Conservation (phyloP, 2,113 vertebrate species). For the Neotoma lepida region DNA sequence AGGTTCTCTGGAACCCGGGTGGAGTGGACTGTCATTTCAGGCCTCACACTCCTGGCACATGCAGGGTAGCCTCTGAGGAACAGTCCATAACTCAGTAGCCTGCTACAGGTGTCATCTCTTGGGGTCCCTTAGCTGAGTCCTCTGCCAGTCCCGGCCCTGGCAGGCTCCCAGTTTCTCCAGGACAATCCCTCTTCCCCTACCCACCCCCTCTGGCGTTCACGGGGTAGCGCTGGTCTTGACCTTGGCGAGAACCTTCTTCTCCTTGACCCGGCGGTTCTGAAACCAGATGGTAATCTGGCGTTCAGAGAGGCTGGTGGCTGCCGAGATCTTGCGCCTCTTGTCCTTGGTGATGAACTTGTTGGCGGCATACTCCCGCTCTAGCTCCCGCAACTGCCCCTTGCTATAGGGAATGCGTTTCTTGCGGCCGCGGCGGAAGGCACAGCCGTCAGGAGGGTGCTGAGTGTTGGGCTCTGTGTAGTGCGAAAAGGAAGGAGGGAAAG, state of each 20-base stretch:
- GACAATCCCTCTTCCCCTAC: background rate
- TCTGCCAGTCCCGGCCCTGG: background rate
- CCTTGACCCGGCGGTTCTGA: conserved; percentile 96
- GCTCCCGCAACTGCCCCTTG: conserved; percentile 94
- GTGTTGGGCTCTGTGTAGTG: conserved; percentile 86
- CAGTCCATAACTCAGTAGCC: background rate
- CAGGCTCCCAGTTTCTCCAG: background rate
- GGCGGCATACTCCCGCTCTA: conserved; percentile 95
- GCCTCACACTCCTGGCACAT: background rate
- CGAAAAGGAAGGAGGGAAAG: conserved; percentile 53
- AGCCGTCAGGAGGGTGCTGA: conserved; percentile 90
- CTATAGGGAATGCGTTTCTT: conserved; percentile 97
- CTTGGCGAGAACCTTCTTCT: conserved; percentile 96
- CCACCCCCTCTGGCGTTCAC: conserved; percentile 75
- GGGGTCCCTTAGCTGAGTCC: conserved; percentile 44
- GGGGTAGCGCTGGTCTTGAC: conserved; percentile 88
- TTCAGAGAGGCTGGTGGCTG: conserved; percentile 93
- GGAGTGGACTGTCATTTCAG: background rate
- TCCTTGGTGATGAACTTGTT: conserved; percentile 98
- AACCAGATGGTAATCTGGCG: conserved; percentile 98
- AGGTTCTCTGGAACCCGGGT: background rate
- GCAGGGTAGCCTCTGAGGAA: background rate
- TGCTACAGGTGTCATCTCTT: conserved; percentile 14
- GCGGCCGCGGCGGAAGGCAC: conserved; percentile 92
- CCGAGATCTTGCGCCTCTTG: conserved; percentile 95